Evolutionary conservation across 2,888 invertebrate species (phyloP), one percentile per base, ranked within the genome.

Genomic region (Sinohyriopsis cumingii): DNA sequence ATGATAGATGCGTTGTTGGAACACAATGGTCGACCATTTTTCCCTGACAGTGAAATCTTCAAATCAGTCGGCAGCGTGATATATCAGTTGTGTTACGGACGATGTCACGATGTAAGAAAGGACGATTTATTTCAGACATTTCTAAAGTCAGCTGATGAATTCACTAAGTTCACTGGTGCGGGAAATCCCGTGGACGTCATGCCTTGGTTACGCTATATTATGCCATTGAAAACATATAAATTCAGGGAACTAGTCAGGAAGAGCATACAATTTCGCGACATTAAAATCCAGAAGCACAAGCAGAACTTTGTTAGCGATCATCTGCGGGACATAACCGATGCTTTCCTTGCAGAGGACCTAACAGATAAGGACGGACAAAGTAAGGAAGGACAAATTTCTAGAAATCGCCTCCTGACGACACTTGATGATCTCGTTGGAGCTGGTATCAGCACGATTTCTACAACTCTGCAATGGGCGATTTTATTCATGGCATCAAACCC

Each of bases 261-360:
- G 0, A 18, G 19, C 0, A n/a, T 22, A 0, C 20, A 33, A 3
- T 54, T 55, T 54, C 24, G 57, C 6, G 18, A 61, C 2, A 7
- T 19, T 15, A 64, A 71, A 25, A 54, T 68, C 22, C 19, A 57
- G 6, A 66, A 62, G 25, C 72, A 68, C 64, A 54, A 57, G 9
- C 60, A 68, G 12, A 28, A 60, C 1, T 71, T 65, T 63, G 28
- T 56, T 3, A 53, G n/a, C 5, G 55, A 20, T 0, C 12, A 73
- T 25, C 72, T 81, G 1, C 73, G 83, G 22, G 82, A 85, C 63
- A 69, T 77, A 56, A 76, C 78, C 24, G 84, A 84, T 65, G 78
- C 78, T 4, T 67, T 84, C 5, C 73, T 84, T 25, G 62, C 73
- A 55, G 62, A 68, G 22, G 55, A 69, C 6, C 19, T 67, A 5